Base-by-base conservation (phyloP, 1,140 invertebrate genomes). In the Drosophila biarmipes region DNA sequence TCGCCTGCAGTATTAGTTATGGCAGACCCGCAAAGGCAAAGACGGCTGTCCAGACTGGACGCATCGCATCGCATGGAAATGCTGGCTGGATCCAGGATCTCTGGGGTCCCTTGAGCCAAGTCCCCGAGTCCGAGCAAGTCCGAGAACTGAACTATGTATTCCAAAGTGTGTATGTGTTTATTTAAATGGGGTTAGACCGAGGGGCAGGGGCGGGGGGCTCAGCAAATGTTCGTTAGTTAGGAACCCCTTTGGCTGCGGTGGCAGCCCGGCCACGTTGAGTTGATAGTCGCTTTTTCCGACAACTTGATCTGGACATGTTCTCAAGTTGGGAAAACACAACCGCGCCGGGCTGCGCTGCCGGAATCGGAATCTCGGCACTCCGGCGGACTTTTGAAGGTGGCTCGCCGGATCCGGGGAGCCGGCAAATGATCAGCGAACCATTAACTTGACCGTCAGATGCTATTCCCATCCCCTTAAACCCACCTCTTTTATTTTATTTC, bases 251-350 rank as follows among this genome's bases (percentile, higher is more conserved):
- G 48, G 48, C 58, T 78, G 79, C 66, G 63, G 74, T 66, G 49
- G 74, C 34, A 72, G 40, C 57, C 59, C 54, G 59, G 51, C 66
- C 58, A 51, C 59, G 61, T 74, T 62, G 73, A 74, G 66, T 73
- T 77, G 51, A 82, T 79, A 66, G 73, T 80, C 77, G 71, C 81
- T 90, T 80, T 84, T 90, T 74, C 71, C 71, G 79, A 87, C 74
- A 86, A 76, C 81, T 90, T 84, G 71, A 86, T 86, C 81, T 78
- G 81, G 73, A 66, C 81, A 87, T 86, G 72, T 78, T 80, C 79
- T 89, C 78, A 85, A 90, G 77, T 84, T 73, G 48, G 73, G 69
- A 61, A 64, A 73, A 84, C 69, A 81, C 49, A 72, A 56, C 54
- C 69, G 61, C 52, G 51, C 42, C 38, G 46, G 45, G 51, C 46